Conservation (phyloP, 2,797 vertebrate genomes). For the Epinephelus malabaricus region DNA sequence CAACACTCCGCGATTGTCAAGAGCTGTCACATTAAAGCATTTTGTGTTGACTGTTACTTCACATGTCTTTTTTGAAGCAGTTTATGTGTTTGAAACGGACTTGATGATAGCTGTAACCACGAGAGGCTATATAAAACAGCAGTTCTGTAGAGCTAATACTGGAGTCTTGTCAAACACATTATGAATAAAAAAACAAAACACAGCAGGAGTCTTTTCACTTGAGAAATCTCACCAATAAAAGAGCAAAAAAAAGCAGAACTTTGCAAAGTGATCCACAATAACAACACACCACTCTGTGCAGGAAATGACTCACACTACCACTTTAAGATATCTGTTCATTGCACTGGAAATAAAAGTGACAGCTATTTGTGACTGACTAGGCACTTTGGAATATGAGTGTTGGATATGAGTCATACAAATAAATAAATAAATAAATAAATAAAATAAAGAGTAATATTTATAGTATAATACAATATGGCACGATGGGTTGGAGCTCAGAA, state of each 20-base stretch:
- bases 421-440: background rate
- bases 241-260: background rate
- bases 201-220: constrained; percentile 26
- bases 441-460: constrained; percentile 16
- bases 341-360: constrained; percentile 59
- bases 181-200: background rate
- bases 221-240: constrained; percentile 7
- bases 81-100: constrained; percentile 30
- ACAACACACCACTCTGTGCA: constrained; percentile 50
- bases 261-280: constrained; percentile 24
- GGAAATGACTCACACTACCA: constrained; percentile 26
- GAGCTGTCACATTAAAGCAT: constrained; percentile 75
- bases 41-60: constrained; percentile 35
- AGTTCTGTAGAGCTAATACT: background rate
- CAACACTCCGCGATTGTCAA: constrained; percentile 80
- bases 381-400: constrained; percentile 82
- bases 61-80: constrained; percentile 19
- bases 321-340: constrained; percentile 17
- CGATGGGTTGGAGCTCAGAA: constrained; percentile 20
- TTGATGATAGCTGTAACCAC: background rate
- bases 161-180: background rate
- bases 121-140: constrained; percentile 14
- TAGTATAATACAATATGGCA: constrained; percentile 20
- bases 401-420: constrained; percentile 36
- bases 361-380: constrained; percentile 78